These are phyloP conservation scores for Laspeyria flexula DNA, from an alignment of 2,888 invertebrate species.

Conservation along the genomic window DNA sequence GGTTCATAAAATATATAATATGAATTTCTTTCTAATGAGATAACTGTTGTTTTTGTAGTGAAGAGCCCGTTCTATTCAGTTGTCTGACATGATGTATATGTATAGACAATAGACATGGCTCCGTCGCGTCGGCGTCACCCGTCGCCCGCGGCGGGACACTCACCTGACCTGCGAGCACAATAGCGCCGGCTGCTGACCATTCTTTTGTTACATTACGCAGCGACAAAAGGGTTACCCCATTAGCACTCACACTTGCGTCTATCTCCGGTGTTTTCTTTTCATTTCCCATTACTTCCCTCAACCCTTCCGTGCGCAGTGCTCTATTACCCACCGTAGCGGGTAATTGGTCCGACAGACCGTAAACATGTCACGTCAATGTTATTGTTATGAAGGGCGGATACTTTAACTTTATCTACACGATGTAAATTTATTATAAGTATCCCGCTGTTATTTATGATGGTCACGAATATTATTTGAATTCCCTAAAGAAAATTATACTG, in stretches of 20 bases:
- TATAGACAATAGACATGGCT: too few relatives aligned
- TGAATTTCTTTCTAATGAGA: too few relatives aligned
- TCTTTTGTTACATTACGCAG: conserved; percentile 28
- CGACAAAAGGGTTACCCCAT: conserved; percentile 51
- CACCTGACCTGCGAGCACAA: not conserved
- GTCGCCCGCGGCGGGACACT: not conserved
- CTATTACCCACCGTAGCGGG: conserved; percentile 24
- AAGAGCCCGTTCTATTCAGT: too few relatives aligned
- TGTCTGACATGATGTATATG: too few relatives aligned
- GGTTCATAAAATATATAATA: too few relatives aligned
- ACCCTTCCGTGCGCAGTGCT: conserved; percentile 16
- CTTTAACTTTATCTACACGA: not conserved
- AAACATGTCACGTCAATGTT: conserved; percentile 35
- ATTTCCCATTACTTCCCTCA: conserved; percentile 43
- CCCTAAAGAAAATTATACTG: not conserved
- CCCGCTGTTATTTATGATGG: not conserved
- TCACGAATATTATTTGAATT: not conserved
- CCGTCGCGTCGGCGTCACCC: too few relatives aligned
- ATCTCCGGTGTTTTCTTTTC: conserved; percentile 63
- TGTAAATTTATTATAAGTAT: not conserved
- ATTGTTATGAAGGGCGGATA: conserved; percentile 28
- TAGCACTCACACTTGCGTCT: conserved; percentile 47
- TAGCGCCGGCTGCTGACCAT: conserved; percentile 7
- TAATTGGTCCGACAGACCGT: conserved; percentile 40
- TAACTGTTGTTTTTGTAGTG: too few relatives aligned